Evolutionary conservation across 2,113 vertebrate species (phyloP).

Genomic region (Protomyctophum bolini): DNA sequence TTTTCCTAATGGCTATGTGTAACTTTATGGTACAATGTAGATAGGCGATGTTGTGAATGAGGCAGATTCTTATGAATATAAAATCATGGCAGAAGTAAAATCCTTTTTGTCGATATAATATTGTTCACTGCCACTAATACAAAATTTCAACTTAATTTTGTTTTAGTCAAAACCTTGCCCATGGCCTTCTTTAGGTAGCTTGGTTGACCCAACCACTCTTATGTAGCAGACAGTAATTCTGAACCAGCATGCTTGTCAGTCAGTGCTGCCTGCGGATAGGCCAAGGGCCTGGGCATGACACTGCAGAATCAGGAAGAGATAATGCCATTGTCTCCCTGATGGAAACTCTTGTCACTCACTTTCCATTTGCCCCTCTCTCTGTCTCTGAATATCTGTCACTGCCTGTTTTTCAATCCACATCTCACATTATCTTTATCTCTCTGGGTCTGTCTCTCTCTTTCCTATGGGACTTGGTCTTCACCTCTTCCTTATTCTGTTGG

Average conservation of each 20-base stretch:
- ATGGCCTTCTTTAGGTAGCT: not conserved
- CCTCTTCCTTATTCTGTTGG: too few species aligned
- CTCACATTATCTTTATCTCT: not conserved
- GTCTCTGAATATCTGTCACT: not conserved
- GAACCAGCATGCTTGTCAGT: conserved; percentile 16
- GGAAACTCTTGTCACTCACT: conserved; percentile 28
- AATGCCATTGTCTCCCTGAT: conserved; percentile 39
- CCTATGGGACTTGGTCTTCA: not conserved
- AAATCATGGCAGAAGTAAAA: too few species aligned
- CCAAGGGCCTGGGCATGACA: conserved; percentile 40
- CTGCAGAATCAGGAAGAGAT: conserved; percentile 55
- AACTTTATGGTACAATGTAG: too few species aligned
- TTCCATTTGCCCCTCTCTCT: conserved; percentile 3
- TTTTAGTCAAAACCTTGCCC: not conserved
- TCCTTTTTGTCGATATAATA: too few species aligned
- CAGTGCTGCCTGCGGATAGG: conserved; percentile 32
- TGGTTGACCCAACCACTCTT: not conserved
- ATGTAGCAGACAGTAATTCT: conserved; percentile 10
- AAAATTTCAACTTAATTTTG: too few species aligned
- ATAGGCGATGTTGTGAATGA: too few species aligned
- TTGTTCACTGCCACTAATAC: too few species aligned
- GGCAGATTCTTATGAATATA: too few species aligned
- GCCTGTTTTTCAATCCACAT: not conserved
- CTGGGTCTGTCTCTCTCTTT: not conserved
- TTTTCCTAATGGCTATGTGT: too few species aligned